Conservation (phyloP, 2,113 vertebrate genomes). For the Plestiodon gilberti region DNA sequence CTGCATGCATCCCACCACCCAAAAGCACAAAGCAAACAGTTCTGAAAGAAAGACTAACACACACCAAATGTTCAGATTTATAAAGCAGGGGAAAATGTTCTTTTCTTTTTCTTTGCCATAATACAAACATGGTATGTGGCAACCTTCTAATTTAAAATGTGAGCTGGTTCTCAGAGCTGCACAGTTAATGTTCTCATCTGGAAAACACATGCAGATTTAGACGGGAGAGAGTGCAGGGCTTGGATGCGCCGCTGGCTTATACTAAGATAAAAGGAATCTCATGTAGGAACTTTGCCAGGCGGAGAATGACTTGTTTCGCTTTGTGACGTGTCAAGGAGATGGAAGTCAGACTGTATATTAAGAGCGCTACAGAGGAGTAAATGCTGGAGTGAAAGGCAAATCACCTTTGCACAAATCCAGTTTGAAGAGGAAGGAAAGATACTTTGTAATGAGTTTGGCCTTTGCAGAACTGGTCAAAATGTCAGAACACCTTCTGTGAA, state of each 20-base stretch:
- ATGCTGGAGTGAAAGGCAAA: conserved; percentile 22
- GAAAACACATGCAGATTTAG: conserved; percentile 39
- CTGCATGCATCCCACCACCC: not conserved
- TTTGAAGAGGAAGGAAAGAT: not conserved
- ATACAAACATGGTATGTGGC: not conserved
- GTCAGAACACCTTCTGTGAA: rapidly evolving
- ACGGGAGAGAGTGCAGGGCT: conserved; percentile 23
- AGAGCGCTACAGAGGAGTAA: conserved; percentile 20
- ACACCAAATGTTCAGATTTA: not conserved
- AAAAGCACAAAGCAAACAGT: not conserved
- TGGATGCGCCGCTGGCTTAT: not conserved
- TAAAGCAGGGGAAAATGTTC: not conserved
- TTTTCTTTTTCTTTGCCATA: conserved; percentile 23
- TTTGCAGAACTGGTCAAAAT: not conserved
- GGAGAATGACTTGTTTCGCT: conserved; percentile 37
- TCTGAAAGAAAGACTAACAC: not conserved
- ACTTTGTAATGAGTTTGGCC: not conserved
- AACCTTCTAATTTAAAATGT: not conserved
- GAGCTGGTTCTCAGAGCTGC: conserved; percentile 11
- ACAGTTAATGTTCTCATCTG: conserved; percentile 31
- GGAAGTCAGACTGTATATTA: not conserved
- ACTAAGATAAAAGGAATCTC: conserved; percentile 41
- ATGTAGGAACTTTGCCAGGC: conserved; percentile 24
- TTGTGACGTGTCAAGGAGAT: conserved; percentile 60
- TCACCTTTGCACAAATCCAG: conserved; percentile 18